These are phyloP conservation scores for Nyctibius grandis DNA, from an alignment of 2,797 vertebrate genomes.

Conservation along the genomic window DNA sequence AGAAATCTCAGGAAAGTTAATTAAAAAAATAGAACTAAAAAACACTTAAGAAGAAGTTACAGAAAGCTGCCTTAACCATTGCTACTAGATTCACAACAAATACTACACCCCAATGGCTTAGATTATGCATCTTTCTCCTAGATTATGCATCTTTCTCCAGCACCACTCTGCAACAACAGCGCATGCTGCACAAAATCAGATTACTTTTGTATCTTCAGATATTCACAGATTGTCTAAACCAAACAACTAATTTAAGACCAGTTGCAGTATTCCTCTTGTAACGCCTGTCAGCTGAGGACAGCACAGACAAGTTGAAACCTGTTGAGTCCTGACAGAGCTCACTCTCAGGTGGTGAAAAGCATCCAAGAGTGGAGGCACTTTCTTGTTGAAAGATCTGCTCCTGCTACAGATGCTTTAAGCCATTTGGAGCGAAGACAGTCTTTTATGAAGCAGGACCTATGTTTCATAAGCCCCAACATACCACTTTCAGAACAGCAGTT, in stretches of 20 bases:
- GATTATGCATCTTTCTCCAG: background rate
- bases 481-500: background rate
- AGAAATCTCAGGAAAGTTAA: background rate
- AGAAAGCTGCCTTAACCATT: background rate
- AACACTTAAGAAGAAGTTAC: background rate
- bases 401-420: background rate
- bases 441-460: background rate
- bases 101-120: background rate
- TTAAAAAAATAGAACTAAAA: background rate
- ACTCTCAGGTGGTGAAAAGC: background rate
- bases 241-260: background rate
- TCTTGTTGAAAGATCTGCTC: background rate
- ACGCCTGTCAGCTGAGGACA: background rate
- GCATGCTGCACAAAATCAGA: background rate
- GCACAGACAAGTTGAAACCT: background rate
- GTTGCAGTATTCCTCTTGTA: background rate
- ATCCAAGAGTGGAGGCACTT: background rate
- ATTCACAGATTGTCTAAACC: background rate
- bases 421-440: background rate
- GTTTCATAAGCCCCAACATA: background rate
- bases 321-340: background rate
- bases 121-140: background rate
- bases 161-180: background rate
- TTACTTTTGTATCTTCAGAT: background rate
- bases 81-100: background rate